These are phyloP conservation scores for Trichopoda pennipes DNA, from an alignment of 2,888 invertebrate species.

Conservation along the genomic window DNA sequence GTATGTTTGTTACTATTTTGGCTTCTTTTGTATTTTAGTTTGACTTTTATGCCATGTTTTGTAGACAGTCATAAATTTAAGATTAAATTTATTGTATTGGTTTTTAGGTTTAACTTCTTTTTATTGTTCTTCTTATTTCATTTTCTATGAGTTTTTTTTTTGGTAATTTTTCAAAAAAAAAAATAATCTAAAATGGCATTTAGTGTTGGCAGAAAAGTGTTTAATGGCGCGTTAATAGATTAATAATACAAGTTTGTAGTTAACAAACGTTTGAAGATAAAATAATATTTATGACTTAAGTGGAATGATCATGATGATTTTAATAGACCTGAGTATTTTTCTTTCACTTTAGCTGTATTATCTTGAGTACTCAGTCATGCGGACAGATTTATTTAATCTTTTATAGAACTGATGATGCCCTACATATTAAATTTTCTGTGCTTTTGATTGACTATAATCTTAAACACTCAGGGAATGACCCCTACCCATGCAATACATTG, in stretches of 20 bases:
- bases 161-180: constrained; percentile 45
- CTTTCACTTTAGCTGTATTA: too few species aligned
- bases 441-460: too few species aligned
- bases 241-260: constrained; percentile 60
- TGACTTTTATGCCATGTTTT: constrained; percentile 65
- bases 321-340: too few species aligned
- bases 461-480: too few species aligned
- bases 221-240: constrained; percentile 68
- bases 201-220: constrained; percentile 51
- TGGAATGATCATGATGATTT: not conserved
- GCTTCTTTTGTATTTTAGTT: constrained; percentile 15
- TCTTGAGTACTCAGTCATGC: too few species aligned
- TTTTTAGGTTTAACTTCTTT: constrained; percentile 38
- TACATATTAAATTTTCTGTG: too few species aligned
- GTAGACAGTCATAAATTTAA: constrained; percentile 61
- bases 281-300: constrained; percentile 25
- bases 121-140: not conserved
- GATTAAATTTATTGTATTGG: constrained; percentile 61
- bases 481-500: too few species aligned
- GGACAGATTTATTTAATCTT: too few species aligned
- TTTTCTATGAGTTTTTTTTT: not conserved
- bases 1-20: not conserved
- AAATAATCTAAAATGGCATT: constrained; percentile 9
- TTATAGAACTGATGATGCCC: too few species aligned
- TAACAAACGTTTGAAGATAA: constrained; percentile 32